phyloP scores from a whole-genome alignment of 2,113 vertebrate genomes.

The Paramisgurnus dabryanus region DNA sequence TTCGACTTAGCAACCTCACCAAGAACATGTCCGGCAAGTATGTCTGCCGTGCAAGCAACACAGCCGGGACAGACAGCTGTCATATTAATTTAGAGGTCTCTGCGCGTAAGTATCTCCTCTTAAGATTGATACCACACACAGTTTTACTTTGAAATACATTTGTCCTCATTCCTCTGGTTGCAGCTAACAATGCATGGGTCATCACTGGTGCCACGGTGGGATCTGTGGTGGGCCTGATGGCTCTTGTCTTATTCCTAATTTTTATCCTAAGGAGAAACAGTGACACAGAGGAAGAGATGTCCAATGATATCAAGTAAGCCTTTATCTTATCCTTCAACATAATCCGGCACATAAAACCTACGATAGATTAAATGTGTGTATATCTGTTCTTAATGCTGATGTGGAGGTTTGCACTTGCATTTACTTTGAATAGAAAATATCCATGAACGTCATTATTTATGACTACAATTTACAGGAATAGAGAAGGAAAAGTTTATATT shows the following conservation, averaged over 20 bases:
- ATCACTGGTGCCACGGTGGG: constrained; percentile 82
- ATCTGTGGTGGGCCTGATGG: constrained; percentile 77
- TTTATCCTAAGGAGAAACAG: constrained; percentile 74
- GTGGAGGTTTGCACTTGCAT: neutral
- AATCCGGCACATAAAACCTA: neutral
- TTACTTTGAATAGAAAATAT: neutral
- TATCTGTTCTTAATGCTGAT: neutral
- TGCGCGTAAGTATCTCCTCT: constrained; percentile 68
- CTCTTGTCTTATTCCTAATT: constrained; percentile 74
- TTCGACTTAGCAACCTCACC: constrained; percentile 83
- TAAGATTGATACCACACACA: neutral
- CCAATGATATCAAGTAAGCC: constrained; percentile 91
- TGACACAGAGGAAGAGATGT: constrained; percentile 79
- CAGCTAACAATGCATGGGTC: constrained; percentile 76
- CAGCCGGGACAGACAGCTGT: constrained; percentile 80
- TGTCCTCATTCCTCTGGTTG: neutral
- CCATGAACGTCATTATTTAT: too few species aligned
- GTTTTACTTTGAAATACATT: too few species aligned
- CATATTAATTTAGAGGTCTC: constrained; percentile 85
- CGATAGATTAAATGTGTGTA: neutral
- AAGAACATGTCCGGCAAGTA: constrained; percentile 84
- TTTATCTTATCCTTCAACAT: neutral
- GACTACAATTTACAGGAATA: too few species aligned
- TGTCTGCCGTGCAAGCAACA: constrained; percentile 81
- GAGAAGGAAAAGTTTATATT: too few species aligned